phyloP scores from a whole-genome alignment of 2,113 vertebrate genomes.

The Pao palembangensis region DNA sequence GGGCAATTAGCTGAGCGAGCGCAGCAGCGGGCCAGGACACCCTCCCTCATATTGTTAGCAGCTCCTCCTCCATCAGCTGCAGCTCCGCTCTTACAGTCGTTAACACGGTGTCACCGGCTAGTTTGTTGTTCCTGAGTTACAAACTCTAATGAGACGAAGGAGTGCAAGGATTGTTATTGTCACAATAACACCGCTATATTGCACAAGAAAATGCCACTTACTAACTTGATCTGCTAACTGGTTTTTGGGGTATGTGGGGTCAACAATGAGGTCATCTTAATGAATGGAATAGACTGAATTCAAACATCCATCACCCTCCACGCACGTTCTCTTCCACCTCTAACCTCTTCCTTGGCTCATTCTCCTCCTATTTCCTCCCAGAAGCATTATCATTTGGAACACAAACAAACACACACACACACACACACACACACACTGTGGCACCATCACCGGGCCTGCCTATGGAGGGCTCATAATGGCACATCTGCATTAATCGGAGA shows the following conservation, averaged over 20 bases:
- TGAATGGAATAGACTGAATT: too few species aligned
- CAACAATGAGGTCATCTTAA: too few species aligned
- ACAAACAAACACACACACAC: conserved; percentile 16
- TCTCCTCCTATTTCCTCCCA: not conserved
- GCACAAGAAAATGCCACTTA: too few species aligned
- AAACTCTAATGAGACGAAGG: conserved; percentile 1
- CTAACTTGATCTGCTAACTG: too few species aligned
- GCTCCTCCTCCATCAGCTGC: conserved; percentile 9
- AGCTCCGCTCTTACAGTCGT: conserved; percentile 27
- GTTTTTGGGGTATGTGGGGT: too few species aligned
- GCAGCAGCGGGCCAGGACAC: conserved; percentile 34
- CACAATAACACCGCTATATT: too few species aligned
- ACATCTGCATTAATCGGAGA: conserved; percentile 41
- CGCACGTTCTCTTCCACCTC: not conserved
- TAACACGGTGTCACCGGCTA: conserved; percentile 1
- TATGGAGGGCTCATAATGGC: conserved; percentile 35
- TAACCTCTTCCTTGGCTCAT: not conserved
- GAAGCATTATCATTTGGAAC: conserved; percentile 23
- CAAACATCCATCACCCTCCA: conserved; percentile 11
- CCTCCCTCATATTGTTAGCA: conserved; percentile 39
- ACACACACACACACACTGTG: conserved; percentile 17
- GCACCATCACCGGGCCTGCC: conserved; percentile 12
- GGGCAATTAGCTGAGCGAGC: conserved; percentile 56
- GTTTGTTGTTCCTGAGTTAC: conserved; percentile 5
- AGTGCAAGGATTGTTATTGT: not conserved